phyloP scores from a whole-genome alignment of 2,888 invertebrate genomes.

The Leptopilina drosophilae region DNA sequence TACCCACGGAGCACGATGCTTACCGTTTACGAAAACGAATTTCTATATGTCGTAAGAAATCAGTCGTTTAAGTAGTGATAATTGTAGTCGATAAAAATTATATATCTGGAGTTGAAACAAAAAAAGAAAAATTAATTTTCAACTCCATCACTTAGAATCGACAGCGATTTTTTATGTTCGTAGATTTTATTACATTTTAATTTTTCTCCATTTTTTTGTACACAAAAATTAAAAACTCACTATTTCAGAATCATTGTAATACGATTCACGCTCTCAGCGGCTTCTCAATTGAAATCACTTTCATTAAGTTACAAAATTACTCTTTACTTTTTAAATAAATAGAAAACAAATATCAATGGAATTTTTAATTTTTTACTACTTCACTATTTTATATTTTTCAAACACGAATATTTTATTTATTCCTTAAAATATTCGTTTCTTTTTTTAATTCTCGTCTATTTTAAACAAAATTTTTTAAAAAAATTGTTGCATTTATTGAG shows the following conservation, averaged over 20 bases:
- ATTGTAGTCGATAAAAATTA: conserved; percentile 51
- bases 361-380: too few species aligned
- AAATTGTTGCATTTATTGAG: too few species aligned
- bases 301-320: not conserved
- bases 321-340: too few species aligned
- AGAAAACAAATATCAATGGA: too few species aligned
- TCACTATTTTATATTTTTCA: too few species aligned
- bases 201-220: not conserved
- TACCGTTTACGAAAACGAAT: conserved; percentile 56
- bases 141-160: conserved; percentile 4
- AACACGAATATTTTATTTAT: too few species aligned
- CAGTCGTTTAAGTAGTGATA: conserved; percentile 54
- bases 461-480: too few species aligned
- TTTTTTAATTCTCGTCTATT: too few species aligned
- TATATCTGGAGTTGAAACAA: conserved; percentile 7
- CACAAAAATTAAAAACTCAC: not conserved
- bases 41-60: conserved; percentile 56
- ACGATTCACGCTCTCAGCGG: too few species aligned
- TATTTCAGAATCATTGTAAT: too few species aligned
- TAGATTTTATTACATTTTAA: not conserved
- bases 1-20: conserved; percentile 52
- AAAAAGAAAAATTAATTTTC: not conserved
- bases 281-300: conserved; percentile 1
- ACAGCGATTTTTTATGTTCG: conserved; percentile 23
- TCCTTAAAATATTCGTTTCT: too few species aligned